Percentiles rank a stretch among this genome's conserved stretches.
phyloP scores from a whole-genome alignment of 2,113 vertebrate species.

The Tragelaphus strepsiceros region DNA sequence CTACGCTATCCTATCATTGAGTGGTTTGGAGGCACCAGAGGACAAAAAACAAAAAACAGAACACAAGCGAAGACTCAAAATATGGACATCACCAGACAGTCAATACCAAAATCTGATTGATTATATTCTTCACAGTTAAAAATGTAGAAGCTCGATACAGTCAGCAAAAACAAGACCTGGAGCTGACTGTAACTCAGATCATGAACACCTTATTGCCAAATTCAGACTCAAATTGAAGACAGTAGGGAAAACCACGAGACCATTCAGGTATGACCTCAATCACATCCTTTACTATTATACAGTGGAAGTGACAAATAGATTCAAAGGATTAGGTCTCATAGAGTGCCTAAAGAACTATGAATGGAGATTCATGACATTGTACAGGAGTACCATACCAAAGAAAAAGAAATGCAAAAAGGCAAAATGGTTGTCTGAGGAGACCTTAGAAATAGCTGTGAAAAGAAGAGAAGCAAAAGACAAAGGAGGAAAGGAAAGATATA shows the following conservation, averaged over 20 bases:
- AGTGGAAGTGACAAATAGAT: neutral
- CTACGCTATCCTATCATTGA: neutral
- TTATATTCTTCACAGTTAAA: neutral
- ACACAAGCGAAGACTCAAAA: neutral
- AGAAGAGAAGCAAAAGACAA: neutral
- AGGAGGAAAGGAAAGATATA: neutral
- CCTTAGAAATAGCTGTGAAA: neutral
- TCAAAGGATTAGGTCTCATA: neutral
- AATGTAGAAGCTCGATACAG: neutral
- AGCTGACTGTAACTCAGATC: neutral
- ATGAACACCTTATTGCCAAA: neutral
- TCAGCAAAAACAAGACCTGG: neutral
- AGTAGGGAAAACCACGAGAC: neutral
- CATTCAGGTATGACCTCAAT: neutral
- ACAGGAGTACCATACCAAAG: neutral
- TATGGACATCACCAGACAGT: neutral
- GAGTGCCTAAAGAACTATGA: neutral
- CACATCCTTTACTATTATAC: neutral
- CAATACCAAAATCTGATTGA: neutral
- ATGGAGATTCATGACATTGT: neutral
- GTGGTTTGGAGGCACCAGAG: neutral
- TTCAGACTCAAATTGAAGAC: neutral
- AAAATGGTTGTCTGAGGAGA: neutral
- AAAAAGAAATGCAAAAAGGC: neutral
- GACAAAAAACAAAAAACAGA: neutral